Evolutionary conservation across 2,888 invertebrate genomes (phyloP).

Genomic region (Leucoptera coffeella): DNA sequence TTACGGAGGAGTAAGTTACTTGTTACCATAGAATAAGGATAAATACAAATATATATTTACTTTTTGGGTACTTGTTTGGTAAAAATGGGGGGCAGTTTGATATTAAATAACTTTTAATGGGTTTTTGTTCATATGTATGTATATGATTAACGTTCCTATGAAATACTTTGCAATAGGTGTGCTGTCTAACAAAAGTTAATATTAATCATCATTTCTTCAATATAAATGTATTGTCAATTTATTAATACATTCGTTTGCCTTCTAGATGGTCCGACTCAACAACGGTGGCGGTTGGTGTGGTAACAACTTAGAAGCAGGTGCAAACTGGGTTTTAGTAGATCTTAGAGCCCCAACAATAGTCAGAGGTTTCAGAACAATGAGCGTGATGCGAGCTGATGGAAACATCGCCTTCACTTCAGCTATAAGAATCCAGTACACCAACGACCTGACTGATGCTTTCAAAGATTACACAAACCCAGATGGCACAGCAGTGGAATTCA

Average conservation of each 20-base stretch:
- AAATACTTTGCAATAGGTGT: no score
- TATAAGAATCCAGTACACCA: constrained; percentile 81
- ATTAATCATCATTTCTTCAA: no score
- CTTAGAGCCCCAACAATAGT: constrained; percentile 83
- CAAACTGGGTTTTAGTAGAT: constrained; percentile 85
- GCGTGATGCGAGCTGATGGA: constrained; percentile 75
- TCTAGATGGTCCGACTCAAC: constrained; percentile 75
- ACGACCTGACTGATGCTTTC: constrained; percentile 82
- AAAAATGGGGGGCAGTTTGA: no score
- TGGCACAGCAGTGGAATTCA: constrained; percentile 87
- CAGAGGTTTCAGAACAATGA: constrained; percentile 86
- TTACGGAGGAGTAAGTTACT: constrained; percentile 63
- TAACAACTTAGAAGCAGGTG: constrained; percentile 74
- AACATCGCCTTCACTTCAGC: constrained; percentile 86
- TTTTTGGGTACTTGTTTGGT: no score
- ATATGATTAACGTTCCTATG: no score
- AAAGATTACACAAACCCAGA: constrained; percentile 90
- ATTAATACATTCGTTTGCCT: constrained; percentile 9
- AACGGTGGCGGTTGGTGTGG: constrained; percentile 89
- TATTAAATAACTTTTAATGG: no score
- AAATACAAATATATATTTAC: no score
- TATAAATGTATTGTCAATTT: no score
- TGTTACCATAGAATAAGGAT: no score
- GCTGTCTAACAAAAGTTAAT: no score
- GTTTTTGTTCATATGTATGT: no score